phyloP scores from a whole-genome alignment of 2,797 vertebrate species.

The Esox masquinongy region DNA sequence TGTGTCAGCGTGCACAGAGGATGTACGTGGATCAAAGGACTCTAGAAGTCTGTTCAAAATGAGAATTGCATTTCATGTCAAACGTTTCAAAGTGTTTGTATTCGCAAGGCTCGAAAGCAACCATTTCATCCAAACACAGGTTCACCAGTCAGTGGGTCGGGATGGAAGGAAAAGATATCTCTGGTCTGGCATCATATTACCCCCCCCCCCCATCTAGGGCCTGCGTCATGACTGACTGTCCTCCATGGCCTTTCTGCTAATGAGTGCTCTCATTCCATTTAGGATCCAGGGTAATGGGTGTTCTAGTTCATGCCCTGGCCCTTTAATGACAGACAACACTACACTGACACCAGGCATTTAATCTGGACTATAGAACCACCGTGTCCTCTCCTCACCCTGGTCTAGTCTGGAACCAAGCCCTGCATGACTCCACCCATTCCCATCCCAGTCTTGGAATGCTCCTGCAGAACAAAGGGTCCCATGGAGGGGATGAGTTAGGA shows the following conservation, averaged over 20 bases:
- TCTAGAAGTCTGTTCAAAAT: not conserved
- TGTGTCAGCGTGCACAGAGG: conserved; percentile 27
- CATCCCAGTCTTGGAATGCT: conserved; percentile 53
- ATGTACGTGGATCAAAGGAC: not conserved
- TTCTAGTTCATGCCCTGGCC: conserved; percentile 33
- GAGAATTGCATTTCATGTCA: not conserved
- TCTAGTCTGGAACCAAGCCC: conserved; percentile 24
- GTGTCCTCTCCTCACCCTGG: conserved; percentile 37
- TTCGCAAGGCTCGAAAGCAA: not conserved
- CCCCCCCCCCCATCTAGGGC: conserved; percentile 19
- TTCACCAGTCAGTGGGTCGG: conserved; percentile 10
- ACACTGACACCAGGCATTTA: conserved; percentile 18
- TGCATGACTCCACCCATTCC: conserved; percentile 19
- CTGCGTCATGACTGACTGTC: not conserved
- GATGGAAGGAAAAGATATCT: conserved; percentile 5
- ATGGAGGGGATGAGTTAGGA: conserved; percentile 20
- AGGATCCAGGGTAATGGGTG: conserved; percentile 30
- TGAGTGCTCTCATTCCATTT: conserved; percentile 50
- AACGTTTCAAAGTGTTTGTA: not conserved
- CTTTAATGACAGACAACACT: conserved; percentile 26
- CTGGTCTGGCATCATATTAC: conserved; percentile 24
- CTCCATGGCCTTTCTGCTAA: conserved; percentile 13
- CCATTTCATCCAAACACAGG: conserved; percentile 10
- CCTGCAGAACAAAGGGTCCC: conserved; percentile 58
- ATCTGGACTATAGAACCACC: conserved; percentile 7